Evolutionary conservation across 2,888 invertebrate species (phyloP).

Genomic region (Zygothrica quintamaculata): DNA sequence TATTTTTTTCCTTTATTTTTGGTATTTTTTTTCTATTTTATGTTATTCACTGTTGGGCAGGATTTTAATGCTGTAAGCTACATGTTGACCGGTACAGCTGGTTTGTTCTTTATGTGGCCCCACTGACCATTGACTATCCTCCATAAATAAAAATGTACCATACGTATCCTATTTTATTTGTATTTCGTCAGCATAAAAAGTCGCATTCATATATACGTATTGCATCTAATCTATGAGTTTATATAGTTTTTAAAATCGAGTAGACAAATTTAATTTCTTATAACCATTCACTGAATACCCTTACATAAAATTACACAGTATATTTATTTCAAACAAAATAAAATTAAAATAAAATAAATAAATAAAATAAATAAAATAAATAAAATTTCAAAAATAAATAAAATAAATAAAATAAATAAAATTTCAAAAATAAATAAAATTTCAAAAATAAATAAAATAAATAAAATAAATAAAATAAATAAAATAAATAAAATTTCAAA

Average conservation of each 20-base stretch:
- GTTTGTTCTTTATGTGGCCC: conserved; percentile 42
- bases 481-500: too few relatives aligned
- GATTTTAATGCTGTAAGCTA: conserved; percentile 62
- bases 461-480: too few relatives aligned
- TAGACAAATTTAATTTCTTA: too few relatives aligned
- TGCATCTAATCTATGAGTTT: conserved; percentile 2
- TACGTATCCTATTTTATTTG: conserved; percentile 1
- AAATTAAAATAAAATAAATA: too few relatives aligned
- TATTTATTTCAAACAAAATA: too few relatives aligned
- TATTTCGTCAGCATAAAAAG: conserved; percentile 21
- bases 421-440: too few relatives aligned
- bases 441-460: too few relatives aligned
- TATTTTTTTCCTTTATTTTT: conserved; percentile 41
- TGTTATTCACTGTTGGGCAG: conserved; percentile 53
- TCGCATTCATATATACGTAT: neutral
- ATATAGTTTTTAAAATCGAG: conserved; percentile 2
- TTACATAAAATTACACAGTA: too few relatives aligned
- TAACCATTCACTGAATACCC: too few relatives aligned
- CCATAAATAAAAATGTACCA: conserved; percentile 5
- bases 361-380: too few relatives aligned
- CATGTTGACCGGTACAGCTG: conserved; percentile 56
- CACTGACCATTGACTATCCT: conserved; percentile 46
- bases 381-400: too few relatives aligned
- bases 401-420: too few relatives aligned
- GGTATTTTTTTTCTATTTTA: conserved; percentile 10